Base-by-base conservation (phyloP, 2,797 vertebrate species). In the Poeciliopsis paucimaculata region DNA sequence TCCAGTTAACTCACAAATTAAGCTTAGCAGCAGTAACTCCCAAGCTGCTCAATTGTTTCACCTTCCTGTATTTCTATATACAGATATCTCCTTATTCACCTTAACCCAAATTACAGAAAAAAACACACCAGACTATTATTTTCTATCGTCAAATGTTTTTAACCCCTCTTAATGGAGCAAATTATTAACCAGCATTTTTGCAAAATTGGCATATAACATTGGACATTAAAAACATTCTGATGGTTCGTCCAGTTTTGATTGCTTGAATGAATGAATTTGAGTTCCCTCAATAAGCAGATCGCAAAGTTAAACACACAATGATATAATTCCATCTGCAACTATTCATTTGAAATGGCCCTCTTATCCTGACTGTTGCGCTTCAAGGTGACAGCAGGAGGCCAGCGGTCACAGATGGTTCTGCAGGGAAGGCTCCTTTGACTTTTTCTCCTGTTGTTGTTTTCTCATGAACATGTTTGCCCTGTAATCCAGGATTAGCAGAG, bases 401-500 rank as follows among this genome's bases (percentile, higher is more conserved):
- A 73, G 74, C 80, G 90, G 90, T 84, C 92, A 94, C 94, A 96
- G 95, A 95, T 95, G 95, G 94, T 92, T 94, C 89, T 90, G 88
- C 87, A 85, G 94, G 89, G 92, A 93, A 84, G 93, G 92, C 94
- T 94, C 89, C 85, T 74, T 87, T 88, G 90, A 94, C 94, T 94
- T 95, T 96, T 94, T 70, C 0, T n/a, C 23, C 23, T 70, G 66
- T 43, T 70, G 23, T 70, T 95, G 95, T 97, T 97, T 96, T 96
- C 96, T 96, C 96, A 95, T 95, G 95, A 76, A 94, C 94, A 95
- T 93, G 93, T 95, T 95, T 95, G 92, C 90, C 90, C 94, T 97
- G 96, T 98, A 98, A 98, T 98, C 97, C 95, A 93, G 95, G 97
- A 97, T 98, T 97, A 97, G 90, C 84, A 68, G 96, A 91, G 93